Conservation (phyloP, 2,888 invertebrate species). For the Napeogenes inachia region DNA sequence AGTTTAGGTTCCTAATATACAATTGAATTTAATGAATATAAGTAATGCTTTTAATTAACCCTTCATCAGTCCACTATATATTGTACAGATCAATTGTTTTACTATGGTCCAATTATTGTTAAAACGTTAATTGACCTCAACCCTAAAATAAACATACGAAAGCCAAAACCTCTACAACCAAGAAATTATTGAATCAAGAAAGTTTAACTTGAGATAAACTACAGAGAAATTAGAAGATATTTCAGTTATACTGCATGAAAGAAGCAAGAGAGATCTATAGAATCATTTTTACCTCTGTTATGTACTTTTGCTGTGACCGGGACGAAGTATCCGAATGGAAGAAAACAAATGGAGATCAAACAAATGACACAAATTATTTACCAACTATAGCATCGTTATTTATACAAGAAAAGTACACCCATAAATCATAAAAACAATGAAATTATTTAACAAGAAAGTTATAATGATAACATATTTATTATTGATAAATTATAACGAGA, state of each 20-base stretch:
- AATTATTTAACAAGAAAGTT: too few species aligned
- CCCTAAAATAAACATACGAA: neutral
- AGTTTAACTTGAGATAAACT: too few species aligned
- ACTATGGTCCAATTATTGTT: too few species aligned
- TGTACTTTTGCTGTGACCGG: conserved; percentile 85
- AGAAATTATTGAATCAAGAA: neutral
- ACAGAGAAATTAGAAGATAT: neutral
- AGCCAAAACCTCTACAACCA: neutral
- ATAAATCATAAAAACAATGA: too few species aligned
- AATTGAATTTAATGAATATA: neutral
- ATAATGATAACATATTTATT: too few species aligned
- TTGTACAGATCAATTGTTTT: too few species aligned
- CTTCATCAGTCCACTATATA: too few species aligned
- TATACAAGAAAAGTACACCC: too few species aligned
- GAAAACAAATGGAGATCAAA: conserved; percentile 36
- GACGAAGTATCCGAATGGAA: conserved; percentile 45
- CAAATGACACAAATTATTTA: conserved; percentile 16
- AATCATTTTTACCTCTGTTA: conserved; percentile 86
- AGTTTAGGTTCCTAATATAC: neutral
- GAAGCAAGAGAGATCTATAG: conserved; percentile 5
- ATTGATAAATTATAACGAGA: too few species aligned
- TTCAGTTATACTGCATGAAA: neutral
- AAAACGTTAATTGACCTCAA: too few species aligned
- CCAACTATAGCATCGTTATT: neutral
- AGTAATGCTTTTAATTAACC: too few species aligned